phyloP scores from a whole-genome alignment of 1,140 invertebrate species.

The Amyelois transitella region DNA sequence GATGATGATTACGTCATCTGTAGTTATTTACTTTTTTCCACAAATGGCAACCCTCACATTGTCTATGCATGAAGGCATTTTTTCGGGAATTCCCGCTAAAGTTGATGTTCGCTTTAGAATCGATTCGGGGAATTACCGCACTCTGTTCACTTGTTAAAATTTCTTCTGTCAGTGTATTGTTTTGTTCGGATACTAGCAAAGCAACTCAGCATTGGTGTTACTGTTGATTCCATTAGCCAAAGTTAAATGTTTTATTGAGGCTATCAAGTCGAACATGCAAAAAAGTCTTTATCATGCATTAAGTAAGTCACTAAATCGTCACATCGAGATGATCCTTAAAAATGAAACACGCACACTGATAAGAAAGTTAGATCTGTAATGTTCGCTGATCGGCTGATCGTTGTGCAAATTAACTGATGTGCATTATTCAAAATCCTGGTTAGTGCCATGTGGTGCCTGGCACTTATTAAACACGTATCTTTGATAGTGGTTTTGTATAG shows the following conservation, averaged over 20 bases:
- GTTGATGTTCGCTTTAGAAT: too few relatives aligned
- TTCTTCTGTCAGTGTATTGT: conserved; percentile 27
- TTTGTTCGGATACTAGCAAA: conserved; percentile 20
- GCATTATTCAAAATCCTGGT: neutral
- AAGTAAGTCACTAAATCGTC: too few relatives aligned
- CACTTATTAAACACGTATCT: too few relatives aligned
- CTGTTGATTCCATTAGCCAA: too few relatives aligned
- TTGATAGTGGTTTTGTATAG: too few relatives aligned
- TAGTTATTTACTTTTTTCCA: conserved; percentile 30
- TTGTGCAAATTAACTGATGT: neutral
- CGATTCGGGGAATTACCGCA: conserved; percentile 35
- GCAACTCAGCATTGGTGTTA: conserved; percentile 20
- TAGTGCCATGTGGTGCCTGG: too few relatives aligned
- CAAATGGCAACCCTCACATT: conserved; percentile 11
- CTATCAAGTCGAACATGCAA: too few relatives aligned
- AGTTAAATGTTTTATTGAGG: too few relatives aligned
- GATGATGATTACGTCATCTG: conserved; percentile 26
- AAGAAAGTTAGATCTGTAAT: neutral
- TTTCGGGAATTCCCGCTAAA: conserved; percentile 24
- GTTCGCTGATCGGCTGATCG: neutral
- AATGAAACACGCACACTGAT: neutral
- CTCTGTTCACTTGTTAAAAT: conserved; percentile 34
- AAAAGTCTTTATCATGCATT: too few relatives aligned
- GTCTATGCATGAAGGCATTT: conserved; percentile 20
- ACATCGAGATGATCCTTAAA: too few relatives aligned